Evolutionary conservation across 2,888 invertebrate genomes (phyloP).

Genomic region (Mythimna vitellina): DNA sequence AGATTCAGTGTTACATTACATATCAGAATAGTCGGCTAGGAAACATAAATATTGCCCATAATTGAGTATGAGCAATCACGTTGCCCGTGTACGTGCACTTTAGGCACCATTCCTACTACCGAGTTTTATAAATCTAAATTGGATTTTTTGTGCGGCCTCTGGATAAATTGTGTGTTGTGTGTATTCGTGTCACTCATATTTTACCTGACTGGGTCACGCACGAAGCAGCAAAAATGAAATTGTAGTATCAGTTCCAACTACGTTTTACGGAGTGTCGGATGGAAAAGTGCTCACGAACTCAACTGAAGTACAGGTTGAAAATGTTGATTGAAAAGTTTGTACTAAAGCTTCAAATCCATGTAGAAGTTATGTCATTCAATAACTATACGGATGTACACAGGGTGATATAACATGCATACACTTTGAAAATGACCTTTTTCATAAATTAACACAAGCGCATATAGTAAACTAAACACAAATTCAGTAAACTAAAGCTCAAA

Average conservation of each 20-base stretch:
- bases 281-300: constrained; percentile 11
- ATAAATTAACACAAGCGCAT: not conserved
- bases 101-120: constrained; percentile 14
- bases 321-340: constrained; percentile 9
- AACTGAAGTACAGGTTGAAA: not conserved
- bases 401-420: not conserved
- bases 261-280: constrained; percentile 1
- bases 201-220: constrained; percentile 39
- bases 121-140: constrained; percentile 49
- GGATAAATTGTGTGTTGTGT: constrained; percentile 34
- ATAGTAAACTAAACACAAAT: not conserved
- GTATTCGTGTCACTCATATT: constrained; percentile 54
- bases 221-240: constrained; percentile 16
- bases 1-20: not conserved
- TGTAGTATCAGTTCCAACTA: constrained; percentile 19
- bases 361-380: not conserved
- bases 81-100: not conserved
- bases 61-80: not conserved
- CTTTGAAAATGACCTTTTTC: not conserved
- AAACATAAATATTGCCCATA: not conserved
- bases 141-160: constrained; percentile 41
- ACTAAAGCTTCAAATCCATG: not conserved
- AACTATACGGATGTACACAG: not conserved
- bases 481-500: not conserved
- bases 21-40: too few relatives aligned